phyloP scores from a whole-genome alignment of 1,140 invertebrate species.

The Cyclina sinensis region DNA sequence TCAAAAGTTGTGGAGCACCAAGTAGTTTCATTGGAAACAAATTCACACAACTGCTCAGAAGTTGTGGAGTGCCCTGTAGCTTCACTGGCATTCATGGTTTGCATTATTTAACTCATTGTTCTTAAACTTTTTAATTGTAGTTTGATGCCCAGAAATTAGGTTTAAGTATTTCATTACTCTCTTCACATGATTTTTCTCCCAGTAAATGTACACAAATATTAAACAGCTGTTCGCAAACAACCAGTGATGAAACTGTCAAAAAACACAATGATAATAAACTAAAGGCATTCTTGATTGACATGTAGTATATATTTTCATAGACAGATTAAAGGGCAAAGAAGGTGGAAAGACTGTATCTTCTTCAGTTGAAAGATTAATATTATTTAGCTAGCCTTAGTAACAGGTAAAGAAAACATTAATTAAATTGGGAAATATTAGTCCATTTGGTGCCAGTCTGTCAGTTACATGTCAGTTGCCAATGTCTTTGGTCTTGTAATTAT shows the following conservation, averaged over 20 bases:
- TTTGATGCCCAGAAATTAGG: too few species aligned
- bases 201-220: neutral
- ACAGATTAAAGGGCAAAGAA: conserved; percentile 15
- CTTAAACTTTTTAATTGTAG: too few species aligned
- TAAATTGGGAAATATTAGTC: neutral
- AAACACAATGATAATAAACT: conserved; percentile 53
- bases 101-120: too few species aligned
- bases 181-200: too few species aligned
- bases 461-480: neutral
- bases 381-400: too few species aligned
- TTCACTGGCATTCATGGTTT: too few species aligned
- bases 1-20: too few species aligned
- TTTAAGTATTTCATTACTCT: too few species aligned
- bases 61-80: too few species aligned
- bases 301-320: neutral
- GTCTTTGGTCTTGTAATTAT: neutral
- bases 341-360: conserved; percentile 16
- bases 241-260: conserved; percentile 36
- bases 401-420: neutral
- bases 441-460: neutral
- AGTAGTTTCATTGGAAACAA: too few species aligned
- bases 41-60: too few species aligned
- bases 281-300: conserved; percentile 34
- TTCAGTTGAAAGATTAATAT: neutral
- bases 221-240: conserved; percentile 38